Evolutionary conservation across 2,113 vertebrate species (phyloP), one percentile per base, ranked within the genome.

Genomic region (Indicator indicator): DNA sequence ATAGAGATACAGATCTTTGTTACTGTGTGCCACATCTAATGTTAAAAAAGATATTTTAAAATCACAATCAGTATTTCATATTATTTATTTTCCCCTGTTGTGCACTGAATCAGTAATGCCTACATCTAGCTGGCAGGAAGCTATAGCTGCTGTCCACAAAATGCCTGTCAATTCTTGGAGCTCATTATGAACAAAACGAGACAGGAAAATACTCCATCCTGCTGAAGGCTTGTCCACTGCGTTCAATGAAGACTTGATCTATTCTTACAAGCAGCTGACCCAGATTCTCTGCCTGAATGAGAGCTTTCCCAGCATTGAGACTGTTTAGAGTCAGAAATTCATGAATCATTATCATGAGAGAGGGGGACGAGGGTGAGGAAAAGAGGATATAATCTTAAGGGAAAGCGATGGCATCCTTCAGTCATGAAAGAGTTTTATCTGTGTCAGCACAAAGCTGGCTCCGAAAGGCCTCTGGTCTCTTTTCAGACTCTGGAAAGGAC

Each of bases 181-280:
- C 27, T 88, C 63, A 15, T 68, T 88, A 40, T 11, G 79, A 91
- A 44, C 62, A 79, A 75, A 94, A 84, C 23, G 78, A 91, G 44
- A 16, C 59, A 68, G 74, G 58, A 76, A 89, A 95, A 80, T 87
- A 63, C 1, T 9, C 9, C 1, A 0, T 81, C 11, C 64, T 33
- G 28, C 85, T 67, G 16, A 50, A 81, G 72, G 90, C 69, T 83
- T 9, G 2, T 93, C 70, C 65, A 46, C 70, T 33, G 70, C 30
- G 5, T 58, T 96, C 95, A 92, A 5, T 77, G 73, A 86, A 87
- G 15, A 55, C 82, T 78, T 24, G 59, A 72, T 91, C 92, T 96
- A 50, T 96, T 95, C 89, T 71, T 83, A 93, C 12, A 2, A 97
- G 85, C 89, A 87, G 93, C 95, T 96, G 97, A 97, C 97, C 97